These are phyloP conservation scores for Synodontis membranacea DNA, from an alignment of 2,113 vertebrate genomes.

Conservation along the genomic window DNA sequence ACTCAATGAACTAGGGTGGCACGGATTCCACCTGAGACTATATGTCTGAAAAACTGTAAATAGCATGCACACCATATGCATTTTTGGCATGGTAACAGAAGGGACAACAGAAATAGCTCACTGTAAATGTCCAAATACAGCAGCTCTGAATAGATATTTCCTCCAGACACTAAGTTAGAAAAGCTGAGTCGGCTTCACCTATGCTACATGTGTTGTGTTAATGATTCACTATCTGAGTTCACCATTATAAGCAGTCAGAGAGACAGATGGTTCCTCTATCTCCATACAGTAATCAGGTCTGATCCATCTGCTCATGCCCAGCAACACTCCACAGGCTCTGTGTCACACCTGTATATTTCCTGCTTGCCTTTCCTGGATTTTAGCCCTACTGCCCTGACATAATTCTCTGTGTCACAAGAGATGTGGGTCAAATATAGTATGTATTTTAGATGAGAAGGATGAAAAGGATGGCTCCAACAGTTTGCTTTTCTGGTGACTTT, in stretches of 20 bases:
- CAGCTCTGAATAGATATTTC: not conserved
- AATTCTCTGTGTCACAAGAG: not conserved
- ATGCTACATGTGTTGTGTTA: conserved; percentile 40
- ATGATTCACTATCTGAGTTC: conserved; percentile 48
- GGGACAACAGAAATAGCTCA: not conserved
- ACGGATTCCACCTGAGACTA: too few species aligned
- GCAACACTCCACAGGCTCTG: conserved; percentile 47
- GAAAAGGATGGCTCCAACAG: not conserved
- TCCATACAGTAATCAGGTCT: conserved; percentile 49
- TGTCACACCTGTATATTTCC: conserved; percentile 55
- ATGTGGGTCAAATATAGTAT: conserved; percentile 12
- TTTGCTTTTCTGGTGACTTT: not conserved
- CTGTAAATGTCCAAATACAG: conserved; percentile 15
- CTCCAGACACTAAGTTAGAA: conserved; percentile 13
- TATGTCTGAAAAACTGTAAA: too few species aligned
- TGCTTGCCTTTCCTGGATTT: conserved; percentile 42
- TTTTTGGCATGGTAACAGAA: not conserved
- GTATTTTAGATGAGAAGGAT: not conserved
- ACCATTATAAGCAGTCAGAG: conserved; percentile 44
- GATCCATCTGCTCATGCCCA: conserved; percentile 55
- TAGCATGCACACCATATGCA: not conserved
- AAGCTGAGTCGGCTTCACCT: conserved; percentile 27
- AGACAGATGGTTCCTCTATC: conserved; percentile 57
- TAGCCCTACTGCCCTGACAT: conserved; percentile 10
- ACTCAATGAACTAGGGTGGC: too few species aligned